Conservation (phyloP, 2,113 vertebrate genomes). For the Ciconia boyciana region DNA sequence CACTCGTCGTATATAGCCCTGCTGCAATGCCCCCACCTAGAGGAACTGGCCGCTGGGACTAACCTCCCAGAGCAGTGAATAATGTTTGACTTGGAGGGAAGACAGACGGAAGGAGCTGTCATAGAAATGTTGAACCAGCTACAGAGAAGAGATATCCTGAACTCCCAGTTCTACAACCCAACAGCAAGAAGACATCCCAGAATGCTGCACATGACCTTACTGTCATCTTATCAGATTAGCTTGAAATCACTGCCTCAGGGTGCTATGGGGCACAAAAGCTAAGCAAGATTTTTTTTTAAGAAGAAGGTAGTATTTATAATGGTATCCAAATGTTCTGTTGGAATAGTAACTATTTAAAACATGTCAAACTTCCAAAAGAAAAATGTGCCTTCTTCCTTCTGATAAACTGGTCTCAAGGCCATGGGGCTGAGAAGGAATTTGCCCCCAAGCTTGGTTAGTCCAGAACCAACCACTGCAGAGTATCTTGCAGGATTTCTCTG, state of each 20-base stretch:
- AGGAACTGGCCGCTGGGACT: neutral
- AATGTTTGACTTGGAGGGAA: neutral
- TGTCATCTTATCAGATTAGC: slow-evolving; percentile 20
- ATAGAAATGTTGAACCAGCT: neutral
- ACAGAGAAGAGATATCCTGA: neutral
- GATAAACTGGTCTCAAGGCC: slow-evolving; percentile 31
- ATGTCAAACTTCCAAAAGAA: slow-evolving; percentile 25
- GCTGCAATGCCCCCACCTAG: neutral
- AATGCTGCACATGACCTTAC: neutral
- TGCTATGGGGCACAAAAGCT: neutral
- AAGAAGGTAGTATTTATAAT: neutral
- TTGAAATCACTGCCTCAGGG: neutral
- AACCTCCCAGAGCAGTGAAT: neutral
- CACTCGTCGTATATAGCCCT: neutral
- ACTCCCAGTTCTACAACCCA: neutral
- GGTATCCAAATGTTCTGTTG: neutral
- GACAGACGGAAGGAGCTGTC: neutral
- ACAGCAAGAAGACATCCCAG: neutral
- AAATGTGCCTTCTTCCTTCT: slow-evolving; percentile 33
- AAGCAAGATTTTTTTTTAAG: neutral
- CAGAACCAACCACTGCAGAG: slow-evolving; percentile 10
- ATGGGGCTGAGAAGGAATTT: slow-evolving; percentile 23
- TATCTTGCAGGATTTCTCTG: neutral
- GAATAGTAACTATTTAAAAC: slow-evolving; percentile 50
- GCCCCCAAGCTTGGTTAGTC: slow-evolving; percentile 17